Evolutionary conservation across 2,888 invertebrate genomes (phyloP).

Genomic region (Argyresthia goedartella): DNA sequence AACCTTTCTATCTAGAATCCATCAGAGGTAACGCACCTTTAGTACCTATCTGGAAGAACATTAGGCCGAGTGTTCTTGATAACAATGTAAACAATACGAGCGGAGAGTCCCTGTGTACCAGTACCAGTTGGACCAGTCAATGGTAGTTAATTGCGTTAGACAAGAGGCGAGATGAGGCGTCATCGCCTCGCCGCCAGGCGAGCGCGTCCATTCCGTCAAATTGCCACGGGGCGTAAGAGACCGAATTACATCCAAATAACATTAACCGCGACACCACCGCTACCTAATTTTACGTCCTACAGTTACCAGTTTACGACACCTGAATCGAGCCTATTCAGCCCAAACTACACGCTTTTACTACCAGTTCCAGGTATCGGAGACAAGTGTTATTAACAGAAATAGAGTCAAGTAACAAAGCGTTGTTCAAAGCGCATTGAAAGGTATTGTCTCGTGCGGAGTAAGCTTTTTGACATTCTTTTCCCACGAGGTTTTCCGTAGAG

Average conservation of each 20-base stretch:
- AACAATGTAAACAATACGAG: constrained; percentile 28
- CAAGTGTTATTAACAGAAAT: neutral
- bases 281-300: constrained; percentile 30
- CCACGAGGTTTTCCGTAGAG: constrained; percentile 32
- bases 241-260: constrained; percentile 38
- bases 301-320: constrained; percentile 24
- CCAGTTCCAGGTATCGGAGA: neutral
- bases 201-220: constrained; percentile 6
- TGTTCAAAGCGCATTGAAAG: constrained; percentile 22
- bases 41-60: too few species aligned
- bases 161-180: constrained; percentile 21
- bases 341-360: constrained; percentile 33
- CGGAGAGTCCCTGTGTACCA: neutral
- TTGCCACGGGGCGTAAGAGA: constrained; percentile 14
- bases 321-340: constrained; percentile 25
- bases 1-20: too few species aligned
- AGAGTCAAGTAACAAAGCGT: constrained; percentile 8
- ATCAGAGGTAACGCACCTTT: too few species aligned
- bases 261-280: constrained; percentile 41
- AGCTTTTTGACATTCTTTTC: constrained; percentile 29
- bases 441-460: constrained; percentile 14
- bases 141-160: constrained; percentile 46
- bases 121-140: constrained; percentile 25
- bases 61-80: neutral
- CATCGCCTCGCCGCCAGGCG: constrained; percentile 25